Base-by-base conservation (phyloP, 2,797 vertebrate genomes). In the Avahi laniger region DNA sequence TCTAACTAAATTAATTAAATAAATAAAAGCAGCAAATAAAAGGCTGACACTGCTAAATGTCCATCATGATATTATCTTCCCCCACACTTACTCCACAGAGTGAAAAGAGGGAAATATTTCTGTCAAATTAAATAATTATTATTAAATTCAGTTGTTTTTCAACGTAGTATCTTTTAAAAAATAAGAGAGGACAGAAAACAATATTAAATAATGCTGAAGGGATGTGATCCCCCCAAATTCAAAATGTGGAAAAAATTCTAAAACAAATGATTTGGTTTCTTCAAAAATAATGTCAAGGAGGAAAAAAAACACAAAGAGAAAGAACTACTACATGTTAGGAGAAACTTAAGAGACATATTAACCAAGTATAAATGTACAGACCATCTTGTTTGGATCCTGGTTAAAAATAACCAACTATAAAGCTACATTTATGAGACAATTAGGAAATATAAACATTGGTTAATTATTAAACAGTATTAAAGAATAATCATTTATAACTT, bases 121-220 rank as follows among this genome's bases (percentile, higher is more conserved):
- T 76, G 81, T 95, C 79, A 90, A 54, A 78, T 76, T 85, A 73
- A 59, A 57, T 63, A 92, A 88, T 70, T 88, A 95, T 69, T 78
- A 65, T 94, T 70, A 46, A 83, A 38, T 67, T 97, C 52, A 90
- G 50, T 30, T 75, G 20, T 43, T 94, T 96, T 95, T 84, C 88
- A 48, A 96, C 30, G 41, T 2, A 70, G 46, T 65, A 20, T 43
- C 41, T 96, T 93, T 91, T 65, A 65, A 65, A 33, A 65, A 65
- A 65, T 65, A 89, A 83, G 38, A 92, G 14, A 26, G 2, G 35
- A 54, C 2, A 61, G 54, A 93, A 50, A 33, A 54, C 11, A 81
- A 82, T 20, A 92, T 61, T 85, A 94, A 93, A 46, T 46, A 88
- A 95, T 3, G 35, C 18, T 61, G 5, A 28, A 85, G 35, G 70